Evolutionary conservation across 2,113 vertebrate species (phyloP).

Genomic region (Prolemur simus): DNA sequence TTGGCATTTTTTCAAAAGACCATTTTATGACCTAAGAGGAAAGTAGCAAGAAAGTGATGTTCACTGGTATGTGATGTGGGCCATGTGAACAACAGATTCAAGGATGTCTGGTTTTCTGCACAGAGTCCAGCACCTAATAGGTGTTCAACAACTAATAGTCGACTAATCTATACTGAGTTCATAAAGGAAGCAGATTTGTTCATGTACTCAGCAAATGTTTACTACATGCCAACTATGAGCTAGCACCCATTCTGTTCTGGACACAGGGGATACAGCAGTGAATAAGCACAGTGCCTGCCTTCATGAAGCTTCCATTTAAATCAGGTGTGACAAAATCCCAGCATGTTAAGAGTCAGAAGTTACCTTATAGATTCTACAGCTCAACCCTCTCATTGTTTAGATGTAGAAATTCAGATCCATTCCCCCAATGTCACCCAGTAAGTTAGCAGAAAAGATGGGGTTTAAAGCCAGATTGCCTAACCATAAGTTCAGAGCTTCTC

Average conservation of each 20-base stretch:
- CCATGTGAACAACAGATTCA: not conserved
- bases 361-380: not conserved
- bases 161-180: not conserved
- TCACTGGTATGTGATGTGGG: not conserved
- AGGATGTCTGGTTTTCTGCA: not conserved
- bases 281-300: conserved; percentile 13
- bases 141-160: not conserved
- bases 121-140: not conserved
- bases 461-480: not conserved
- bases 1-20: not conserved
- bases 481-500: not conserved
- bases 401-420: conserved; percentile 9
- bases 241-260: not conserved
- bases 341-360: not conserved
- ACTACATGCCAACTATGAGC: not conserved
- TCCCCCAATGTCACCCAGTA: not conserved
- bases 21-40: not conserved
- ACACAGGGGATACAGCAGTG: not conserved
- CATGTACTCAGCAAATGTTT: not conserved
- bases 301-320: not conserved
- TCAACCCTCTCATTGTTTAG: not conserved
- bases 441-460: not conserved
- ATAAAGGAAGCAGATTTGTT: not conserved
- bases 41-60: not conserved
- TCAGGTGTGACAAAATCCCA: not conserved